phyloP scores from a whole-genome alignment of 1,140 invertebrate species.

The Heterodera carotae region DNA sequence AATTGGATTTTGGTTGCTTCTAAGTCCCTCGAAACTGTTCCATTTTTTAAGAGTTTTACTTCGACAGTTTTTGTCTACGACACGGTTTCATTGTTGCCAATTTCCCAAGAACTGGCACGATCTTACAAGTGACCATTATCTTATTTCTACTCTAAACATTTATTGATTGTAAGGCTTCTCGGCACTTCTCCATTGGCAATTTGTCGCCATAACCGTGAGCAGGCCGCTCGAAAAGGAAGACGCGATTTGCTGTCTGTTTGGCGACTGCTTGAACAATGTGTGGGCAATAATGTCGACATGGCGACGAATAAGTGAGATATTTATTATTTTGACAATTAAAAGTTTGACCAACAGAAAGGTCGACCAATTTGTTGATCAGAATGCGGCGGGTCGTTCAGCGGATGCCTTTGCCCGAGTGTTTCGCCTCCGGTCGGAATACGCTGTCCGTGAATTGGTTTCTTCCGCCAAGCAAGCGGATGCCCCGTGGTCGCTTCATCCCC shows the following conservation, averaged over 20 bases:
- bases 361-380: background rate
- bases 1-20: too few relatives aligned
- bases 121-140: constrained; percentile 17
- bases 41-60: constrained; percentile 25
- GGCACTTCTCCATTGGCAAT: constrained; percentile 29
- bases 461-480: constrained; percentile 4
- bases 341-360: background rate
- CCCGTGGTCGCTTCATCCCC: constrained; percentile 35
- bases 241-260: constrained; percentile 36
- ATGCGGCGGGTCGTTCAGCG: background rate
- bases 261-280: constrained; percentile 38
- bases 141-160: background rate
- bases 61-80: constrained; percentile 39
- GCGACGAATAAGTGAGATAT: background rate
- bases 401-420: background rate
- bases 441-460: background rate
- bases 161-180: constrained; percentile 20
- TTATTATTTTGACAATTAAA: background rate
- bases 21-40: background rate
- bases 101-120: constrained; percentile 29
- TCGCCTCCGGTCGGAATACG: background rate
- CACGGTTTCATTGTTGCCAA: constrained; percentile 26
- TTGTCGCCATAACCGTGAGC: constrained; percentile 39
- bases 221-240: constrained; percentile 13
- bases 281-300: background rate